Evolutionary conservation across 2,888 invertebrate species (phyloP).

Genomic region (Stenotaenia linearis): DNA sequence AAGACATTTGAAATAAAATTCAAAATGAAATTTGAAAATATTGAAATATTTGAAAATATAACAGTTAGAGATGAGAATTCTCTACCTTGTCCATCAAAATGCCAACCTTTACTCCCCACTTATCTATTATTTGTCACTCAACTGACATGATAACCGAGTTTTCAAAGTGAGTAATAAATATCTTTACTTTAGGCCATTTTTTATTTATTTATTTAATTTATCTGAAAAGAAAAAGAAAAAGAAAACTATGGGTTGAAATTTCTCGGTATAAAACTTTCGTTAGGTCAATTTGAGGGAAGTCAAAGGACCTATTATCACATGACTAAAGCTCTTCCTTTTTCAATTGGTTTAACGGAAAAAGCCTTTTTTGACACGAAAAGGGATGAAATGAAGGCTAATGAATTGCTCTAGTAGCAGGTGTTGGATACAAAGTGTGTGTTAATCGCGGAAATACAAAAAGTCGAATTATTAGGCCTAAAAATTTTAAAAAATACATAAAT

Average conservation of each 20-base stretch:
- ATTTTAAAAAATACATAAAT: too few relatives aligned
- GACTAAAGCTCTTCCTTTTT: conserved; percentile 7
- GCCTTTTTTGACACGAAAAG: neutral
- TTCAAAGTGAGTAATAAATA: neutral
- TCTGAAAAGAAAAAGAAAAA: neutral
- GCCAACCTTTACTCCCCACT: neutral
- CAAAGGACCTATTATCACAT: neutral
- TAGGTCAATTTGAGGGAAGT: neutral
- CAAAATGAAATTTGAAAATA: too few relatives aligned
- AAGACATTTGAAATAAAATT: neutral
- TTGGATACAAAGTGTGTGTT: neutral
- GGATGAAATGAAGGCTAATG: neutral
- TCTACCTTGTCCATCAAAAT: neutral
- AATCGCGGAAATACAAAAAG: neutral
- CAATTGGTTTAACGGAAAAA: conserved; percentile 7
- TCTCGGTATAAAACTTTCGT: neutral
- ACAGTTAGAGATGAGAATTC: neutral
- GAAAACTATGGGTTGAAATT: neutral
- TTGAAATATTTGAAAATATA: too few relatives aligned
- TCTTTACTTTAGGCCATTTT: neutral
- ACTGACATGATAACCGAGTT: neutral
- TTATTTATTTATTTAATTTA: neutral
- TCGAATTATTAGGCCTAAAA: too few relatives aligned
- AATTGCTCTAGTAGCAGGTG: conserved; percentile 10
- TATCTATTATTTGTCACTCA: neutral